Evolutionary conservation across 2,888 invertebrate species (phyloP).

Genomic region (Belgica antarctica): DNA sequence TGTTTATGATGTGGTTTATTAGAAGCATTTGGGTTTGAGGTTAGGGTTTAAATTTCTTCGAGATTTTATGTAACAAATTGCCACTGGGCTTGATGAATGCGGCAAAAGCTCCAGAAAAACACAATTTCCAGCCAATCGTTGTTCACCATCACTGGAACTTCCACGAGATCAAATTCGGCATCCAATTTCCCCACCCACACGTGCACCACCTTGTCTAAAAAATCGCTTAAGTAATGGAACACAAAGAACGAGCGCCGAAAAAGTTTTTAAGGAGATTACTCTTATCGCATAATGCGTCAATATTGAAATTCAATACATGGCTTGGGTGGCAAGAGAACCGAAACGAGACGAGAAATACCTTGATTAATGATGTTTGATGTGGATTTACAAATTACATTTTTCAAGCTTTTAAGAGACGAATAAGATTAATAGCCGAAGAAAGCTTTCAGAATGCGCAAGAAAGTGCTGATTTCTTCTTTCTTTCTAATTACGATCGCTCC

Average conservation of each 20-base stretch:
- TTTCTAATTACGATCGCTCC: constrained; percentile 36
- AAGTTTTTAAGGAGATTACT: constrained; percentile 32
- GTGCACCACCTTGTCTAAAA: not conserved
- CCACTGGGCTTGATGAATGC: not conserved
- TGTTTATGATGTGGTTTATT: no score
- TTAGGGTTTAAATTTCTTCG: no score
- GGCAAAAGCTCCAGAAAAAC: not conserved
- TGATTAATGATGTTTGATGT: constrained; percentile 44
- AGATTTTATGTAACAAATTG: not conserved
- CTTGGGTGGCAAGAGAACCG: constrained; percentile 3
- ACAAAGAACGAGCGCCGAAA: not conserved
- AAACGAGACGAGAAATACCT: constrained; percentile 27
- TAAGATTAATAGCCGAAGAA: constrained; percentile 39
- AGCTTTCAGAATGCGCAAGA: constrained; percentile 28
- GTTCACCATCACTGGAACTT: no score
- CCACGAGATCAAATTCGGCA: no score
- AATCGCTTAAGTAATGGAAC: not conserved
- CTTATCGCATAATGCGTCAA: constrained; percentile 42
- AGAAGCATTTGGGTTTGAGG: no score
- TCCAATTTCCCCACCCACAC: no score
- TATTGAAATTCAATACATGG: constrained; percentile 41
- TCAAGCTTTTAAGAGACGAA: constrained; percentile 30
- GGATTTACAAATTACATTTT: constrained; percentile 44
- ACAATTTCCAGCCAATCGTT: no score
- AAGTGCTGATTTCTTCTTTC: constrained; percentile 31